Percentiles rank a stretch among this genome's conserved stretches.
Conservation (phyloP, 2,888 invertebrate genomes). For the Epinotia ramella region DNA sequence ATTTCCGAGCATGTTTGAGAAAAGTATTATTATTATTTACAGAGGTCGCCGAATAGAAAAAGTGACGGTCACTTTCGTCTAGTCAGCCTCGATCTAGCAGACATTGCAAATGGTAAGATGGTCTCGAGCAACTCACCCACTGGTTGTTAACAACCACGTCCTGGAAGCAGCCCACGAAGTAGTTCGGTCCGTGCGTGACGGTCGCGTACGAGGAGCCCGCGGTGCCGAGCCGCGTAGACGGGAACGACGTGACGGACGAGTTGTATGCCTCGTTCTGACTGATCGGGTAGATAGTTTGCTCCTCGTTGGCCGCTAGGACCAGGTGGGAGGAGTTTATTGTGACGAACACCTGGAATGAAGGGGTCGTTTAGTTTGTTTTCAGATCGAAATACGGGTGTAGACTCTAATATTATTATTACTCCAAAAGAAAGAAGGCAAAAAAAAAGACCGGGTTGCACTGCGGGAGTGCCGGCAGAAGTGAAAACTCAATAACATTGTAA, state of each 20-base stretch:
- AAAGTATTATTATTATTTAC: too few species aligned
- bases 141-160: slow-evolving; percentile 95
- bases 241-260: slow-evolving; percentile 92
- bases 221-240: slow-evolving; percentile 93
- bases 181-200: slow-evolving; percentile 89
- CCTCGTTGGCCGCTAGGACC: slow-evolving; percentile 94
- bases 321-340: slow-evolving; percentile 96
- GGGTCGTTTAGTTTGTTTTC: neutral
- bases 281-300: slow-evolving; percentile 97
- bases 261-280: slow-evolving; percentile 90
- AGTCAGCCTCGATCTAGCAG: too few species aligned
- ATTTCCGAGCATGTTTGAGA: too few species aligned
- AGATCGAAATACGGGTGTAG: too few species aligned
- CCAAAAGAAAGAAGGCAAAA: too few species aligned
- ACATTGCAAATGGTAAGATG: too few species aligned
- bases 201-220: slow-evolving; percentile 90
- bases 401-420: too few species aligned
- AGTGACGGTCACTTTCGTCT: too few species aligned
- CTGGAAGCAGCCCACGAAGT: slow-evolving; percentile 96
- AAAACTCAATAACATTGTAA: too few species aligned
- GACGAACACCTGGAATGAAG: slow-evolving; percentile 88
- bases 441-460: too few species aligned
- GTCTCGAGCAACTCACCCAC: slow-evolving; percentile 83
- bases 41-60: too few species aligned
- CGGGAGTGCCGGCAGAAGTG: too few species aligned